Conservation (phyloP, 1,140 invertebrate genomes). For the Bombus superbus region DNA sequence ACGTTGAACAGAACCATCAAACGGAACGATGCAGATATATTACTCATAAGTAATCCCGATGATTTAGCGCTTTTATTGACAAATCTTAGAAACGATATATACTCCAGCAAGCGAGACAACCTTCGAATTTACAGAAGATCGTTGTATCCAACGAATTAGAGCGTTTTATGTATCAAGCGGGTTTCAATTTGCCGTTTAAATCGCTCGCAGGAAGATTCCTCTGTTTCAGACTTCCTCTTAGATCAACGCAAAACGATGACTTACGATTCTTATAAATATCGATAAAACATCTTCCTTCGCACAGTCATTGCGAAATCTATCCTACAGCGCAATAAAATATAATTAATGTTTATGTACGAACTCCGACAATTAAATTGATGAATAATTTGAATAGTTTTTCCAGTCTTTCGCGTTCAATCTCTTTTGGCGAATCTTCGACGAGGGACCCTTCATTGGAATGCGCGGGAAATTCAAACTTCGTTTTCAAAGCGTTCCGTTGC, state of each 20-base stretch:
- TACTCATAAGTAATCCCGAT: neutral
- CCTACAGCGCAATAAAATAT: neutral
- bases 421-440: too few relatives aligned
- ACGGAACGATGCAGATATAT: too few relatives aligned
- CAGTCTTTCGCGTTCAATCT: neutral
- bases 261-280: too few relatives aligned
- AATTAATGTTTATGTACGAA: neutral
- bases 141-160: neutral
- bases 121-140: neutral
- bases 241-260: too few relatives aligned
- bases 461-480: neutral
- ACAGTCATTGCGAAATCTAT: neutral
- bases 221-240: neutral
- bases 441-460: neutral
- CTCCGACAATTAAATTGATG: neutral
- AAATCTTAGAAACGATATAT: neutral
- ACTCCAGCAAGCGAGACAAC: neutral
- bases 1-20: neutral
- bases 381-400: neutral
- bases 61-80: neutral
- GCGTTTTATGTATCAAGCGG: neutral
- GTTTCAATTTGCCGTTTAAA: neutral
- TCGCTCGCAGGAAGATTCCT: neutral
- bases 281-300: neutral
- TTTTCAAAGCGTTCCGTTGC: neutral